Evolutionary conservation across 2,888 invertebrate species (phyloP).

Genomic region (Hydropsyche betteni): DNA sequence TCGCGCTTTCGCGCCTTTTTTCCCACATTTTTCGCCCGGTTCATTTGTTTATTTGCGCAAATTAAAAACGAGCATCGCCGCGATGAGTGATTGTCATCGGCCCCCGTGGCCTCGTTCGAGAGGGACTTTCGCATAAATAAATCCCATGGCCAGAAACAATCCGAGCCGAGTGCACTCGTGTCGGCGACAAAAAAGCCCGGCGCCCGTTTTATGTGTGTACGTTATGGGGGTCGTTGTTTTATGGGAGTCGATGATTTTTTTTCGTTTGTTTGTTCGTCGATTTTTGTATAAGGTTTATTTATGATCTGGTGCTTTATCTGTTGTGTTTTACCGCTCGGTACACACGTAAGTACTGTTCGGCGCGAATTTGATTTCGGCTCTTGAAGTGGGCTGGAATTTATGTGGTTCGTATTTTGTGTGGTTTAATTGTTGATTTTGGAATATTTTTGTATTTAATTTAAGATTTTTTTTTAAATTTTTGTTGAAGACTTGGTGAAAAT

Average conservation of each 20-base stretch:
- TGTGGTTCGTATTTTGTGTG: too few relatives aligned
- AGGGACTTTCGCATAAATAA: slow-evolving; percentile 9
- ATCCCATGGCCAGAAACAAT: slow-evolving; percentile 34
- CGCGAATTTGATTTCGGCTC: too few relatives aligned
- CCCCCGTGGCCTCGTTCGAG: slow-evolving; percentile 3
- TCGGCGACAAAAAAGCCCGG: slow-evolving; percentile 33
- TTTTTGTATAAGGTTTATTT: too few relatives aligned
- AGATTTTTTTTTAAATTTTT: too few relatives aligned
- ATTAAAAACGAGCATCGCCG: slow-evolving; percentile 26
- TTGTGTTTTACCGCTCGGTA: too few relatives aligned
- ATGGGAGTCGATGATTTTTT: slow-evolving; percentile 50
- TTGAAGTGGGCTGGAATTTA: too few relatives aligned
- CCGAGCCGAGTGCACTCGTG: slow-evolving; percentile 35
- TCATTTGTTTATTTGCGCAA: slow-evolving; percentile 5
- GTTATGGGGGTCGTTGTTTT: slow-evolving; percentile 45
- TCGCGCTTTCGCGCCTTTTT: not conserved
- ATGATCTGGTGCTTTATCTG: too few relatives aligned
- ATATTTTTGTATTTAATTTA: too few relatives aligned
- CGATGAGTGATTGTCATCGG: slow-evolving; percentile 31
- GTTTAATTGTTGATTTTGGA: too few relatives aligned
- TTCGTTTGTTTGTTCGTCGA: too few relatives aligned
- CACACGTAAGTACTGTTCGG: too few relatives aligned
- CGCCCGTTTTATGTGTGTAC: slow-evolving; percentile 1
- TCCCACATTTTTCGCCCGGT: not conserved
- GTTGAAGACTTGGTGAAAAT: too few relatives aligned